Base-by-base conservation (phyloP, 2,797 vertebrate species). In the Alectoris magna region DNA sequence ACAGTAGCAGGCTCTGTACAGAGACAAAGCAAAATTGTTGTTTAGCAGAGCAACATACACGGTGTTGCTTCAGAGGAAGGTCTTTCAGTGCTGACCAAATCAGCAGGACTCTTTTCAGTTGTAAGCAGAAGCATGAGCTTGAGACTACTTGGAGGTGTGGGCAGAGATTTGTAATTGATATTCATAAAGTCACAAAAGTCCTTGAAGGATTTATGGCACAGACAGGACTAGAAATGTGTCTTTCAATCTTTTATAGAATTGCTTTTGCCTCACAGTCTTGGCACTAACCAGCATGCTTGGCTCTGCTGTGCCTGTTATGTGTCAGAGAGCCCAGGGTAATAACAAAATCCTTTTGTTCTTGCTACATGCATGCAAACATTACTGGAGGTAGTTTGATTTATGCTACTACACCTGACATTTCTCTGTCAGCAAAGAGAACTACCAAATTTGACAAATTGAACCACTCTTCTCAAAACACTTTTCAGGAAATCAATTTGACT, bases 401-500 rank as follows among this genome's bases (percentile, higher is more conserved):
- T 89, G 77, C 71, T 91, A 44, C 77, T 71, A 88, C 49, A 64
- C 58, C 71, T 95, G 95, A 95, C 59, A 93, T 97, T 96, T 89
- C 36, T 91, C 84, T 88, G 73, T 76, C 80, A 91, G 46, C 39
- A 36, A 55, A 84, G 89, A 93, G 49, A 89, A 60, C 48, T 91
- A 90, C 38, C 48, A 56, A 39, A 93, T 96, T 75, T 95, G 84
- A 96, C 63, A 96, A 88, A 96, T 94, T 6, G 21, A 94, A 74
- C 27, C 9, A 2, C 55, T 89, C 41, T 94, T 96, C 69, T 94
- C 80, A 68, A 64, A 94, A 79, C 59, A 49, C 55, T 89, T 84
- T 93, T 96, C 85, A 93, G 78, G 91, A 95, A 97, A 96, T 49
- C 67, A 91, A 68, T 95, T 91, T 82, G 53, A 49, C 74, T 78